Evolutionary conservation across 2,797 vertebrate genomes (phyloP), one percentile per base, ranked within the genome.

Genomic region (Arctocebus calabarensis): DNA sequence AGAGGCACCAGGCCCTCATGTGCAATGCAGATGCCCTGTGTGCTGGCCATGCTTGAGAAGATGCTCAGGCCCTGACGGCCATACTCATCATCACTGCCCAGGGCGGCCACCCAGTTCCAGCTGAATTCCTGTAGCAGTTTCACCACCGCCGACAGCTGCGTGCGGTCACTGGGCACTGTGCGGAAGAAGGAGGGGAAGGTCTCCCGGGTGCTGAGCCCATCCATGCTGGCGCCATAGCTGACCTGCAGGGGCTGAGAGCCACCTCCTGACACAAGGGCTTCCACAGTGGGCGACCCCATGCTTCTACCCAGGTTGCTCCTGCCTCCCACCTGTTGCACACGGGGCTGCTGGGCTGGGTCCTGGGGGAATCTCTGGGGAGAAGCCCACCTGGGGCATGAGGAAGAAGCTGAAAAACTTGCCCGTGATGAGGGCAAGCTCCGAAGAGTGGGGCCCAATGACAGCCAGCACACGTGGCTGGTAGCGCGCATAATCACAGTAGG

Each of bases 71-170:
- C 99, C 64, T 97, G 97, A 52, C 98, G 98, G 1, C 99, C 99
- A 0, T 99, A 99, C 48, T 99, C 99, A 0, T 99, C 99, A 0
- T 99, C 99, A 0, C 99, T 99, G 37, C 98, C 99, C 3, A 99
- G 59, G 12, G 98, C 97, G 0, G 99, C 99, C 22, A 99, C 98
- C 99, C 99, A 99, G 98, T 98, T 99, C 99, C 99, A 99, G 0
- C 64, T 4, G 0, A 99, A 99, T 19, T 4, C 3, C 10, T 29
- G 10, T 43, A 99, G 98, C 13, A 99, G 98, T 17, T 92, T 94
- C 55, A 98, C 98, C 9, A 99, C 97, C 16, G 98, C 99, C 0
- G 95, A n/a, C 12, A 98, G 98, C 97, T 99, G 98, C 97, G 87
- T 98, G 29, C 98, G 98, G 97, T 99, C 99, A 0, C 98, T 99